Evolutionary conservation across 1,140 invertebrate genomes (phyloP), one percentile per base, ranked within the genome.

Genomic region (Ctenoplectra terminalis): DNA sequence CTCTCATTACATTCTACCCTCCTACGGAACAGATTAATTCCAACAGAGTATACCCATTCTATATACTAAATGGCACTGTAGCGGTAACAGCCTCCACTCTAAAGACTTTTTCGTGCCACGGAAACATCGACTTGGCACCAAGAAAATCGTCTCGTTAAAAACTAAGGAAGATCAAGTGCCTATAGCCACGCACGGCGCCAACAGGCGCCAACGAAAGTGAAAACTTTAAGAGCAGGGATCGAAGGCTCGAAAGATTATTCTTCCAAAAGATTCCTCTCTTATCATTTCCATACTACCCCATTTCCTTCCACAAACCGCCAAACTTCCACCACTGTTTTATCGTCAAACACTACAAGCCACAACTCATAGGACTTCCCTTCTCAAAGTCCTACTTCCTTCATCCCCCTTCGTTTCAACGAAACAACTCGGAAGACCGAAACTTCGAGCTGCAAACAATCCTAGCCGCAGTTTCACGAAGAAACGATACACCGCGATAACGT

Each of bases 401-500:
- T 26, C 20, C 54, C 26, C 54, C n/a, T 17, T 31, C 29, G 17
- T 23, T 23, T 2, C 29, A n/a, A 15, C 13, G 56, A 31, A 37
- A 37, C 26, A 50, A 63, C 34, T 15, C n/a, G 43, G 17, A 60
- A 31, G 20, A 52, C 26, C 37, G 26, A 66, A 76, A 76, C 29
- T 77, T 43, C n/a, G 37, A 0, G 13, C 23, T 15, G 50, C 52
- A 50, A 76, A 29, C 48, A 29, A 54, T 29, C 37, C 7, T n/a
- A 26, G 40, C 13, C 20, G 40, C n/a, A 23, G 58, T 40, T 58
- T 56, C 61, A 23, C 46, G 26, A 26, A 26, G 56, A 20, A 23
- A 11, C 64, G 61, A 85, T 77, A 77, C 13, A 56, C n/a, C 54
- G 31, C 58, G 56, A 54, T 67, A 86, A 46, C 46, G n/a, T 37